A percentile compares a stretch with the other conserved stretches of the same genome.
Evolutionary conservation across 2,113 vertebrate species (phyloP).

Genomic region (Erythrocercus mccallii): DNA sequence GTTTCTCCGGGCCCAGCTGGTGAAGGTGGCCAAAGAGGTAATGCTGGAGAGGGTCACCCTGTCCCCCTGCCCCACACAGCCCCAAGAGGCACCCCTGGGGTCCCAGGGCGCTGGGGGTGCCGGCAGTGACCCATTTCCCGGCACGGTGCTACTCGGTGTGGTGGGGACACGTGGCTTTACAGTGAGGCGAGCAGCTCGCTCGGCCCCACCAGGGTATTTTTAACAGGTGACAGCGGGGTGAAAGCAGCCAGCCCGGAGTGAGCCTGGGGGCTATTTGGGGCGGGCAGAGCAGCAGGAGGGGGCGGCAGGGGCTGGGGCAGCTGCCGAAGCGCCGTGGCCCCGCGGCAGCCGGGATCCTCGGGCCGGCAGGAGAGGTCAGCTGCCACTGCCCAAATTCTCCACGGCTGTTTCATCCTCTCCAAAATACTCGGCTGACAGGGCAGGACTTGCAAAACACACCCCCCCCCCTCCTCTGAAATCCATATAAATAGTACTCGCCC

Average conservation of each 20-base stretch:
- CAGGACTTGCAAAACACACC: conserved; percentile 58
- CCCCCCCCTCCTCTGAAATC: neutral
- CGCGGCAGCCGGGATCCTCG: neutral
- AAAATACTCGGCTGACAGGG: conserved; percentile 75
- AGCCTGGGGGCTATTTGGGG: conserved; percentile 64
- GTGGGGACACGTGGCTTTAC: neutral
- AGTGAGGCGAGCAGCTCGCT: neutral
- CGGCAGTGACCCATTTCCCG: neutral
- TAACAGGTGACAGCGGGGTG: conserved; percentile 1
- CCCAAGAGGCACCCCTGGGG: fast-evolving
- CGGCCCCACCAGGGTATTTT: neutral
- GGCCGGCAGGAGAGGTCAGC: conserved; percentile 48
- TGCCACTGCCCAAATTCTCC: conserved; percentile 70
- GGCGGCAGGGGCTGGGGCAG: neutral
- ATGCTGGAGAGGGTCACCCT: neutral
- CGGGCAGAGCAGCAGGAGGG: neutral
- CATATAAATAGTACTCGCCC: conserved; percentile 70
- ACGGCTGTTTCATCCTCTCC: conserved; percentile 74
- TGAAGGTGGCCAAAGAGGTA: neutral
- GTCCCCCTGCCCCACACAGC: no score
- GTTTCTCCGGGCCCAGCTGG: fast-evolving
- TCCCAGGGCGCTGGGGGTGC: fast-evolving
- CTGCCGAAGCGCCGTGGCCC: neutral
- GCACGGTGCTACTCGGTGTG: neutral
- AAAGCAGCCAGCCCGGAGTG: neutral